Evolutionary conservation across 2,113 vertebrate species (phyloP).

Genomic region (Oriolus oriolus): DNA sequence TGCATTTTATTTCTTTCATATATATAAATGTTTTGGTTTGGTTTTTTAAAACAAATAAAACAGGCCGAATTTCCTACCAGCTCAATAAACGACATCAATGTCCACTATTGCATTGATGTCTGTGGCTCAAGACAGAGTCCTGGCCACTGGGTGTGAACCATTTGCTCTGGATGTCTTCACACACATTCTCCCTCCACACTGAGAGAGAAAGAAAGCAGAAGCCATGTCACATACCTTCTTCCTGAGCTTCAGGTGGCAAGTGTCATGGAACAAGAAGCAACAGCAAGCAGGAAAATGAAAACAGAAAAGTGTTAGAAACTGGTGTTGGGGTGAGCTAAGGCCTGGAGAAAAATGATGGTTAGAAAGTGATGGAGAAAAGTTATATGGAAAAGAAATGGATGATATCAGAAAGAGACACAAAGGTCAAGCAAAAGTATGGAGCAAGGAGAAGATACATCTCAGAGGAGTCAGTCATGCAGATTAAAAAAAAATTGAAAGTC

Average conservation of each 20-base stretch:
- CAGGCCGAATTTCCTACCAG: background rate
- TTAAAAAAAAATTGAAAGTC: background rate
- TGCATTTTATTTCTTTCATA: background rate
- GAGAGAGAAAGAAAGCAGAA: slow-evolving; percentile 41
- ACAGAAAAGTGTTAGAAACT: slow-evolving; percentile 27
- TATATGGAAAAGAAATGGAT: background rate
- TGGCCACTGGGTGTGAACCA: background rate
- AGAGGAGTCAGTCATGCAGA: slow-evolving; percentile 27
- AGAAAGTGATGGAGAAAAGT: slow-evolving; percentile 4
- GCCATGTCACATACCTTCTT: slow-evolving; percentile 83
- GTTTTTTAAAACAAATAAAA: background rate
- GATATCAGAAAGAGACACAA: background rate
- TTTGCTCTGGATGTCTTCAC: background rate
- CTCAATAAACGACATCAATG: slow-evolving; percentile 23
- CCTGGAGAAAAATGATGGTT: background rate
- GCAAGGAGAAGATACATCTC: background rate
- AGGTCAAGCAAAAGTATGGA: background rate
- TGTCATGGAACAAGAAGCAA: slow-evolving; percentile 21
- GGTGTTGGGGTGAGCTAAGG: background rate
- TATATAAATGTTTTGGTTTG: background rate
- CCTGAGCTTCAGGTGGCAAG: slow-evolving; percentile 68
- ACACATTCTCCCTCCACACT: background rate
- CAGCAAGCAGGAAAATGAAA: slow-evolving; percentile 47
- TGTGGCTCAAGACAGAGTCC: background rate
- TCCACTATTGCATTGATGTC: background rate